phyloP scores from a whole-genome alignment of 2,888 invertebrate genomes.

The Synergus umbraculus region DNA sequence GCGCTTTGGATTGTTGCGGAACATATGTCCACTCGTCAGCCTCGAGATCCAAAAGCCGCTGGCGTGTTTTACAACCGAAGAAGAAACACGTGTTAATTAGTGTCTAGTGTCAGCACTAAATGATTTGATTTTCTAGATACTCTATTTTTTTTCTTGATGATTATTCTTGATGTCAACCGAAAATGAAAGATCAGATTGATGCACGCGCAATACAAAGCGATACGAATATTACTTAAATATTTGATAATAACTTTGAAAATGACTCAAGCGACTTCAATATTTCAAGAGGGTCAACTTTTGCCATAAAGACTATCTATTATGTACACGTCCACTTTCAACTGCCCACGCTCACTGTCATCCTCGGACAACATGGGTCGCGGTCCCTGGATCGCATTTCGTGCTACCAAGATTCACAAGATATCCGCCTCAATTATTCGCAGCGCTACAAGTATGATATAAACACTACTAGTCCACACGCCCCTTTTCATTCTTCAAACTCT shows the following conservation, averaged over 20 bases:
- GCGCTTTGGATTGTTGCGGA: constrained; percentile 10
- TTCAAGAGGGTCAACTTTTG: constrained; percentile 4
- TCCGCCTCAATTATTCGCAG: constrained; percentile 49
- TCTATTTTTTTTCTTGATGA: not conserved
- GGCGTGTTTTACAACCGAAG: not conserved
- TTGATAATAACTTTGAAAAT: not conserved
- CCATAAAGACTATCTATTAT: not conserved
- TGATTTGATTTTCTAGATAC: not conserved
- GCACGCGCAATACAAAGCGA: not conserved
- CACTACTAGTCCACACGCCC: constrained; percentile 29
- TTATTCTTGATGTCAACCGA: no score
- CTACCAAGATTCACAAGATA: constrained; percentile 46
- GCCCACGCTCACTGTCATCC: constrained; percentile 29
- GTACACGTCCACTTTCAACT: constrained; percentile 3
- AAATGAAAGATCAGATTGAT: no score
- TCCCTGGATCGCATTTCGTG: constrained; percentile 15
- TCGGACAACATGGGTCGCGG: constrained; percentile 37
- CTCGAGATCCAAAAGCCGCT: not conserved
- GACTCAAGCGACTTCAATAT: not conserved
- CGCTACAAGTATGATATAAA: constrained; percentile 47
- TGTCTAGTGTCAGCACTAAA: not conserved
- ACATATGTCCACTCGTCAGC: constrained; percentile 9
- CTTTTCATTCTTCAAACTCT: constrained; percentile 25
- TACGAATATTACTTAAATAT: not conserved
- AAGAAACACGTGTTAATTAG: constrained; percentile 1